Evolutionary conservation across 2,113 vertebrate genomes (phyloP).

Genomic region (Hemicordylus capensis): DNA sequence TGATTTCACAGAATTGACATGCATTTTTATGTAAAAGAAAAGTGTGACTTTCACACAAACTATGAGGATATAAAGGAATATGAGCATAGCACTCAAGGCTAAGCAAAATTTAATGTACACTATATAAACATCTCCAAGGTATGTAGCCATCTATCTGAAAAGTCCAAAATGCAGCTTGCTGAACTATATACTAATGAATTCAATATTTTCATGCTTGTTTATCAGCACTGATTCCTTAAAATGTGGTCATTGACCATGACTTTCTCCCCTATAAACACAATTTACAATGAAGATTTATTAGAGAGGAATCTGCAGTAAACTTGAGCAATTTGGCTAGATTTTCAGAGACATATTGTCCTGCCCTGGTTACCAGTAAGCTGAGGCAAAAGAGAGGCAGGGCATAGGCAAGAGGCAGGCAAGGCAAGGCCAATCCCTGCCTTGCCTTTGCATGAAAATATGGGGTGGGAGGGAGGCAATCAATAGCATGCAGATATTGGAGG

Average conservation of each 20-base stretch:
- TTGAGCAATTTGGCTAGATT: constrained; percentile 1
- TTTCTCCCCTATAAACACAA: neutral
- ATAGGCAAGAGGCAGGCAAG: no score
- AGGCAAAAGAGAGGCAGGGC: no score
- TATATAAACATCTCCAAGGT: constrained; percentile 2
- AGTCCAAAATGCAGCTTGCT: neutral
- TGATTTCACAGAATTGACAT: neutral
- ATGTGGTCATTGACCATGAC: neutral
- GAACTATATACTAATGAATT: constrained; percentile 3
- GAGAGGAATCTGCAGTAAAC: neutral
- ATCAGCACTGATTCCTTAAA: neutral
- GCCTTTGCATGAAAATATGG: no score
- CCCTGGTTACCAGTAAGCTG: no score
- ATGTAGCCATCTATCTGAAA: neutral
- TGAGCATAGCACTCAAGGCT: neutral
- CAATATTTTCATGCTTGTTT: neutral
- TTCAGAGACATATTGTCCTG: no score
- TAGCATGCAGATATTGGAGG: no score
- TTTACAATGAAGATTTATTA: constrained; percentile 14
- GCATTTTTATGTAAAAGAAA: neutral
- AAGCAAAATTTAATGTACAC: constrained; percentile 15
- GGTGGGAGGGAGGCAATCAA: no score
- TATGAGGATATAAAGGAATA: neutral
- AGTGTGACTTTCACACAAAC: constrained; percentile 1
- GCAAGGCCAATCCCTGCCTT: no score